These are phyloP conservation scores for Lepus europaeus DNA, from an alignment of 2,113 vertebrate species.

Conservation along the genomic window DNA sequence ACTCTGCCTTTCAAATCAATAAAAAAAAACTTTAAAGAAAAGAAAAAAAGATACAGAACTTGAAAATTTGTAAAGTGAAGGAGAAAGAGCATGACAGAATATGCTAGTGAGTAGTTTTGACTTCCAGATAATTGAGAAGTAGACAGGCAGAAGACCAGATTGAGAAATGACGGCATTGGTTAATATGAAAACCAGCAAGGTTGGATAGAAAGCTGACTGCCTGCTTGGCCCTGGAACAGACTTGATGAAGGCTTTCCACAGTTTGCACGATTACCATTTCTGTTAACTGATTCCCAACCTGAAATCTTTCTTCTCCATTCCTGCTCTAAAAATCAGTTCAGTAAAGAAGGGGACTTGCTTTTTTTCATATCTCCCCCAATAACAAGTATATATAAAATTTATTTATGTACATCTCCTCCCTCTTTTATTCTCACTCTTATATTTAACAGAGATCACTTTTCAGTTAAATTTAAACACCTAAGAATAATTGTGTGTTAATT, in stretches of 20 bases:
- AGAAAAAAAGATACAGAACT: too few relatives aligned
- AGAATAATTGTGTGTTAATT: too few relatives aligned
- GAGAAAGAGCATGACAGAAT: neutral
- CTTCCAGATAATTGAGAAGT: neutral
- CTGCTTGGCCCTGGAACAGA: neutral
- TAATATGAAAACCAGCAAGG: neutral
- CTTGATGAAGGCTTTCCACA: neutral
- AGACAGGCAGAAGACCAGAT: neutral
- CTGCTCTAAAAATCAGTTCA: conserved; percentile 29
- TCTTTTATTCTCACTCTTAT: too few relatives aligned
- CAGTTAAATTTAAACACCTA: too few relatives aligned
- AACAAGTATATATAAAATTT: neutral
- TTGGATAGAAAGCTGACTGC: neutral
- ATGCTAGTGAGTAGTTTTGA: neutral
- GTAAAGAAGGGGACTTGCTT: neutral
- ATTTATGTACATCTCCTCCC: too few relatives aligned
- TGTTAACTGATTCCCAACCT: neutral
- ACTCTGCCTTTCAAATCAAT: too few relatives aligned
- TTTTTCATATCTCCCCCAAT: neutral
- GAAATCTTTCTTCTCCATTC: neutral
- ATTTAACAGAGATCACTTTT: too few relatives aligned
- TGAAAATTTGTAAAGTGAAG: neutral
- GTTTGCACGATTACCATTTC: neutral
- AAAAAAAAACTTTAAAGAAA: too few relatives aligned
- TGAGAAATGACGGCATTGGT: neutral